These are phyloP conservation scores for Andrena hattorfiana DNA, from an alignment of 2,888 invertebrate species.

Conservation along the genomic window DNA sequence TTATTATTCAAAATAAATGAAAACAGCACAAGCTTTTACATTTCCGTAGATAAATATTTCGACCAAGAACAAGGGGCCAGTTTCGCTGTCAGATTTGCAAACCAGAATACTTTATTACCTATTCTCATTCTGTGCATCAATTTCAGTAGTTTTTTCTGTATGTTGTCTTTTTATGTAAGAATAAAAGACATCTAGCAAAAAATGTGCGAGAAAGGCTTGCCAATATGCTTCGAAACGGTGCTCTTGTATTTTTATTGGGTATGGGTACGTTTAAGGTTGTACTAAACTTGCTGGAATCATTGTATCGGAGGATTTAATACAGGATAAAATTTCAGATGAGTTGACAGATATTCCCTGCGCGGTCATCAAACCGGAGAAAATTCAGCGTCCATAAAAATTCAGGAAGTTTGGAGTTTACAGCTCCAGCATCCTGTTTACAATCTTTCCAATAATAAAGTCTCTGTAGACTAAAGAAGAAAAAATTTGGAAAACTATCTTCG, in stretches of 20 bases:
- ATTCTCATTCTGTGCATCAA: too few species aligned
- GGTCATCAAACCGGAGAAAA: slow-evolving; percentile 15
- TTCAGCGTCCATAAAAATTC: slow-evolving; percentile 29
- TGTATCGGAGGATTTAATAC: slow-evolving; percentile 8
- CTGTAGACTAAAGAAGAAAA: background rate
- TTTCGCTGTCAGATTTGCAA: too few species aligned
- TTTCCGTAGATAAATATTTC: too few species aligned
- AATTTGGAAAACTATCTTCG: background rate
- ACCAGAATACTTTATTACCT: too few species aligned
- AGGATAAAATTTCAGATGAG: slow-evolving; percentile 31
- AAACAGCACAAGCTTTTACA: too few species aligned
- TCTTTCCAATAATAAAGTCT: slow-evolving; percentile 4
- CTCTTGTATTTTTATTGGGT: background rate
- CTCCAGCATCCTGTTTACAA: background rate
- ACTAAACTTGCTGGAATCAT: slow-evolving; percentile 2
- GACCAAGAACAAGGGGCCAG: too few species aligned
- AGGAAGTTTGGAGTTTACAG: slow-evolving; percentile 1
- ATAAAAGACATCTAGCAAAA: background rate
- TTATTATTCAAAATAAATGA: too few species aligned
- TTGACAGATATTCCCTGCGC: slow-evolving; percentile 17
- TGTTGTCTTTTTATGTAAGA: background rate
- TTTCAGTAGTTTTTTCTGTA: too few species aligned
- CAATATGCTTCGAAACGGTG: background rate
- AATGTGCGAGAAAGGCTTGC: background rate
- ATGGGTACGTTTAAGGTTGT: background rate